Base-by-base conservation (phyloP, 2,797 vertebrate species). In the Haliaeetus albicilla region DNA sequence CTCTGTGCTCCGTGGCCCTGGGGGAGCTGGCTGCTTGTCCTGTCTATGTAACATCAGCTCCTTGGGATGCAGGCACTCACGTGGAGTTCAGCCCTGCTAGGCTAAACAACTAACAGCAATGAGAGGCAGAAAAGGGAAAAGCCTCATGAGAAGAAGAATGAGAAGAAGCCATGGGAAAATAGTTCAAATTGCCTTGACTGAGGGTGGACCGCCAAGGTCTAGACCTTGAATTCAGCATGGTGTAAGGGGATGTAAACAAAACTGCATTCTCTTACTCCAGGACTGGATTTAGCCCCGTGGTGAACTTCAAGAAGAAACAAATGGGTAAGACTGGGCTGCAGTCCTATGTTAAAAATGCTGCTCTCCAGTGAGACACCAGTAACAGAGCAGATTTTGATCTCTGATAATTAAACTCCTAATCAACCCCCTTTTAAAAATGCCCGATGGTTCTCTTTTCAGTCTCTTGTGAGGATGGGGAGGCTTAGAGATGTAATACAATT, bases 401-500 rank as follows among this genome's bases (percentile, higher is more conserved):
- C 82, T 84, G 59, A 73, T 93, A 96, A 96, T 90, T 94, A 95
- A 95, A 92, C 89, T 91, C 87, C 67, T 97, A 91, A 96, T 95
- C 94, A 90, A 65, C 33, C 51, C 57, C 64, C 76, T 90, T 75
- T 81, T 31, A 73, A 79, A 93, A 92, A 86, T n/a, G 76, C 85
- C 90, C 4, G 10, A 49, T 75, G 82, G 74, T 79, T 95, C 59
- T 73, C 74, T 89, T 93, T 84, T 89, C 92, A 89, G 61, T 87
- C 92, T 95, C 82, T 74, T 83, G 67, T 61, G 85, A 95, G 89
- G 87, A 95, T 87, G 89, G 59, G 54, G 56, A 96, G 93, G 92
- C 94, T 96, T 97, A 94, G 87, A 91, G 92, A 93, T 89, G 85
- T 95, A 94, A 95, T 95, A 95, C 87, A 96, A 92, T 87, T 95